phyloP scores from a whole-genome alignment of 64 coral and sea anemone genomes.

The Stylophora pistillata region DNA sequence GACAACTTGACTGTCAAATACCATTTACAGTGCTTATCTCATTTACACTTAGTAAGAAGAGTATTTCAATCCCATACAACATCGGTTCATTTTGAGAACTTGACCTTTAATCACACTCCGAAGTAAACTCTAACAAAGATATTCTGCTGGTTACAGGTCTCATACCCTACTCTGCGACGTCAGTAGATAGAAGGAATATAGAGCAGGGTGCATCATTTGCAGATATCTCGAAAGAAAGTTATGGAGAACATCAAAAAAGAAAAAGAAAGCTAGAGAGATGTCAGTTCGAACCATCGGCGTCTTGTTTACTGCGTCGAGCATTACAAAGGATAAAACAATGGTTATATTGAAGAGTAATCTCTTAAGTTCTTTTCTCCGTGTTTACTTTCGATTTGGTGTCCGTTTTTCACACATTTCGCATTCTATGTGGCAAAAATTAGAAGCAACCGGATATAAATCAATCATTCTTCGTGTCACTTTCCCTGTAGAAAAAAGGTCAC shows the following conservation, averaged over 20 bases:
- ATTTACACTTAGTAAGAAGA: not conserved
- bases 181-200: no score
- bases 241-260: no score
- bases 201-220: no score
- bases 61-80: slow-evolving; percentile 2
- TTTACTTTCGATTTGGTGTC: not conserved
- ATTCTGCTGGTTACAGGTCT: not conserved
- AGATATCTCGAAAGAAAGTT: no score
- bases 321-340: no score
- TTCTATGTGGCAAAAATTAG: not conserved
- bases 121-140: not conserved
- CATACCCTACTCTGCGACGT: no score
- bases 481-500: not conserved
- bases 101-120: not conserved
- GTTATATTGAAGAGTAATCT: no score
- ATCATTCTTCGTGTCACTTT: not conserved
- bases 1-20: not conserved
- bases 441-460: slow-evolving; percentile 28
- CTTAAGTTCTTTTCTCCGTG: not conserved
- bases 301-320: no score
- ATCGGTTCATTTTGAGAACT: no score
- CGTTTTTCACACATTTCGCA: not conserved
- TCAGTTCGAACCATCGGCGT: no score
- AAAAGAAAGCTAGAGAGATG: no score
- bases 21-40: not conserved